Base-by-base conservation (phyloP, 2,113 vertebrate species). In the Carettochelys insculpta region DNA sequence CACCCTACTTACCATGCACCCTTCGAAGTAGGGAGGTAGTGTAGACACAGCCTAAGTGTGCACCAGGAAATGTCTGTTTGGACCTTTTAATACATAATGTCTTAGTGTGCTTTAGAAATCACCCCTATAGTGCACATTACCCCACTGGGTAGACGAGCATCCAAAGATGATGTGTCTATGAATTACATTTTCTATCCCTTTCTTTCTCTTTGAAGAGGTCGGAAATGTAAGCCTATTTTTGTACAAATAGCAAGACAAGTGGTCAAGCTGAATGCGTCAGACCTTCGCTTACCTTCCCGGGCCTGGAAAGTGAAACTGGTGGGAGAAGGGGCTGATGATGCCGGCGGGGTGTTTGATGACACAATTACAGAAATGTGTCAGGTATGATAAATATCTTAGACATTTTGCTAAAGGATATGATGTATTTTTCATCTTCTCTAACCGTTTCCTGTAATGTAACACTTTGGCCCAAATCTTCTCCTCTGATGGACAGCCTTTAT, bases 361-460 rank as follows among this genome's bases (percentile, higher is more conserved):
- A 98, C 98, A 5, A 98, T 98, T 82, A 98, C 98, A 53, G 98
- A 98, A 90, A 98, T 98, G 98, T 98, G 98, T 96, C 98, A 98
- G 98, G 98, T 98, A 95, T 1, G 31, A 45, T 56, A 24, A 41
- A 77, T 89, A 31, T 61, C 29, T 86, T 71, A 29, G 5, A 2
- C 25, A 29, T 50, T 76, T 84, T 24, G 10, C 16, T 56, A 9
- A 78, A 16, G 41, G 48, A 61, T 34, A 27, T 10, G 2, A 81
- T 58, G 47, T 38, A 1, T 38, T 73, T 88, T 58, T 50, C 50
- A 29, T 68, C 19, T 34, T 41, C 53, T 47, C 29, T 38, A 6
- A 22, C 25, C 34, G 5, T 20, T 22, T 11, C 12, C 24, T 17
- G 47, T 41, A 58, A 43, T 31, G 24, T 27, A 43, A 25, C 41